Evolutionary conservation across 2,888 invertebrate genomes (phyloP), one percentile per base, ranked within the genome.

Genomic region (Hofmannophila pseudospretella): DNA sequence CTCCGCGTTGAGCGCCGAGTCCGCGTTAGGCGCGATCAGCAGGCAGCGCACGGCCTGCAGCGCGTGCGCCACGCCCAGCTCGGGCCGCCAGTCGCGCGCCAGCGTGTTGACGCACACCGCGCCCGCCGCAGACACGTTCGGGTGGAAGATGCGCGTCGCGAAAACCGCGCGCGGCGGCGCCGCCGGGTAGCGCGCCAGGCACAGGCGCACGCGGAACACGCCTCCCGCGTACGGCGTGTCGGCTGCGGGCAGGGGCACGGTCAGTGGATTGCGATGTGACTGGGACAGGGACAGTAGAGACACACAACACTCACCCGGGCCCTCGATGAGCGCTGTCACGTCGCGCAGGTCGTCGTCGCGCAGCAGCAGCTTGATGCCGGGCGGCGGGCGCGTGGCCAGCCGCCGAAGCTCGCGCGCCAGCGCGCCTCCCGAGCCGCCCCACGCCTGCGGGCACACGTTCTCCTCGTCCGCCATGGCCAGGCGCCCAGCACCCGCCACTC

Each of bases 101-200:
- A 98, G 89, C 42, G 98, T 97, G 82, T 97, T 96, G 4, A 98
- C 98, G 86, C 98, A 98, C 66, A 98, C 98, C 84, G 97, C 97
- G 42, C 98, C 98, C 85, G 93, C 95, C 43, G 90, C 87, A 32
- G 97, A 94, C 55, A 98, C 97, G 88, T 98, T 98, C 14, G 98
- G 98, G 82, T 98, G 98, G 88, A 98, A 98, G 69, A 98, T 96
- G 89, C 95, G 96, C 36, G 98, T 98, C 44, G 96, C 88, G 80
- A 98, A 98, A 85, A 89, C 93, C 38, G 95, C 97, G 84, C 97
- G 97, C 31, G 98, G 98, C 51, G 98, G 96, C 54, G 93, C 91
- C 57, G 92, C 89, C 7, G 98, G 98, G 80, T 96, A 98, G 75
- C 96, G 96, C 87, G 96, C 96, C 20, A 41, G 98, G 89, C 45